These are phyloP conservation scores for Notodonta ziczac DNA, from an alignment of 2,888 invertebrate species.

Conservation along the genomic window DNA sequence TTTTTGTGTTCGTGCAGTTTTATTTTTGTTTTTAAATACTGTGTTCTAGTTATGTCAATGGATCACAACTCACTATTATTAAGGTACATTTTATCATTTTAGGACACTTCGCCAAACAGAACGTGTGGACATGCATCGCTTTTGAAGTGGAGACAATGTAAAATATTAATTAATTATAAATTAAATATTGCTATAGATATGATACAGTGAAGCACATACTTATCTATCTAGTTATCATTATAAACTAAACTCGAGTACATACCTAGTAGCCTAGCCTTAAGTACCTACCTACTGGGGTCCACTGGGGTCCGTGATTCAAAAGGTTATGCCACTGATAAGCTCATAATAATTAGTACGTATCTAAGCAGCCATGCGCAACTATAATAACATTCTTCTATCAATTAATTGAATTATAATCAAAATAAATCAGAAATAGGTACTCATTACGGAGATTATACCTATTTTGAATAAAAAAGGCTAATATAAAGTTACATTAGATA, in stretches of 20 bases:
- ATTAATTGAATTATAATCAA: too few species aligned
- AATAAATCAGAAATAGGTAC: too few species aligned
- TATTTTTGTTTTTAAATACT: slow-evolving; percentile 18
- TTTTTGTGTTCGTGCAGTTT: slow-evolving; percentile 27
- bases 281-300: background rate
- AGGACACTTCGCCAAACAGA: too few species aligned
- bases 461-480: too few species aligned
- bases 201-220: background rate
- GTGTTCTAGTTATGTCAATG: background rate
- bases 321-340: slow-evolving; percentile 38
- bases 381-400: background rate
- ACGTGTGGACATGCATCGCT: background rate
- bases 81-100: too few species aligned
- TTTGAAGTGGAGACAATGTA: too few species aligned
- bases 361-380: slow-evolving; percentile 17
- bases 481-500: too few species aligned
- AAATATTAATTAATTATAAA: background rate
- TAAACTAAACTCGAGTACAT: slow-evolving; percentile 6
- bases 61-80: background rate
- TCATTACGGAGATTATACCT: too few species aligned
- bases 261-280: slow-evolving; percentile 7
- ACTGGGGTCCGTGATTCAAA: slow-evolving; percentile 26
- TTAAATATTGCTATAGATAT: background rate
- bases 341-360: slow-evolving; percentile 26
- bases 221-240: too few species aligned